Conservation (phyloP, 2,797 vertebrate genomes). For the Fratercula arctica region DNA sequence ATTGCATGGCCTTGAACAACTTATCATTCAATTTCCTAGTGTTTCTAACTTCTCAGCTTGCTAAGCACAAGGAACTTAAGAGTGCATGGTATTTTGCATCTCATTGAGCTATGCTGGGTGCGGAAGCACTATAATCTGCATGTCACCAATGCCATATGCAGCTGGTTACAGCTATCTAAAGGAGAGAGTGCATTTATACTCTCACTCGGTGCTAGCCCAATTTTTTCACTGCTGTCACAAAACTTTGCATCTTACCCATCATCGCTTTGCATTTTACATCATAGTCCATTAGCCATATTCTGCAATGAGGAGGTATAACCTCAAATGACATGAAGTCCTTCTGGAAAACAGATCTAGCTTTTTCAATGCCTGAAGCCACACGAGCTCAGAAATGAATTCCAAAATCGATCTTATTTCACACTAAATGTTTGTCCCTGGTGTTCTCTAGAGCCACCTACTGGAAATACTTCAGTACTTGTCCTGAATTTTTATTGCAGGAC, state of each 20-base stretch:
- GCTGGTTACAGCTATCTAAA: constrained; percentile 8
- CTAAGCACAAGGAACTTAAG: background rate
- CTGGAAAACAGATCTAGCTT: background rate
- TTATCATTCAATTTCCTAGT: background rate
- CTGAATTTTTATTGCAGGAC: background rate
- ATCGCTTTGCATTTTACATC: background rate
- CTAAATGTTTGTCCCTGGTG: background rate
- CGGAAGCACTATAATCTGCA: constrained; percentile 33
- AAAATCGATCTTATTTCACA: background rate
- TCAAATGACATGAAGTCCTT: background rate
- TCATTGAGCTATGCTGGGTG: background rate
- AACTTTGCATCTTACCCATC: background rate
- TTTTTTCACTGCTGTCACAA: background rate
- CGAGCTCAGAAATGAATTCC: background rate
- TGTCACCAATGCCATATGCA: background rate
- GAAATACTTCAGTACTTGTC: background rate
- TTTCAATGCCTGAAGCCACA: background rate
- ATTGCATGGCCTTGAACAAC: background rate
- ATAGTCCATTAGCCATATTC: background rate
- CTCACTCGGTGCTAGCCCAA: background rate
- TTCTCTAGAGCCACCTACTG: constrained; percentile 10
- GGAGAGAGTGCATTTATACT: background rate
- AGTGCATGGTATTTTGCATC: constrained; percentile 18
- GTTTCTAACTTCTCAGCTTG: background rate
- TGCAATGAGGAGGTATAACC: background rate